Percentiles rank a stretch among this genome's conserved stretches.
These are phyloP conservation scores for Tautogolabrus adspersus DNA, from an alignment of 2,113 vertebrate genomes.

Conservation along the genomic window DNA sequence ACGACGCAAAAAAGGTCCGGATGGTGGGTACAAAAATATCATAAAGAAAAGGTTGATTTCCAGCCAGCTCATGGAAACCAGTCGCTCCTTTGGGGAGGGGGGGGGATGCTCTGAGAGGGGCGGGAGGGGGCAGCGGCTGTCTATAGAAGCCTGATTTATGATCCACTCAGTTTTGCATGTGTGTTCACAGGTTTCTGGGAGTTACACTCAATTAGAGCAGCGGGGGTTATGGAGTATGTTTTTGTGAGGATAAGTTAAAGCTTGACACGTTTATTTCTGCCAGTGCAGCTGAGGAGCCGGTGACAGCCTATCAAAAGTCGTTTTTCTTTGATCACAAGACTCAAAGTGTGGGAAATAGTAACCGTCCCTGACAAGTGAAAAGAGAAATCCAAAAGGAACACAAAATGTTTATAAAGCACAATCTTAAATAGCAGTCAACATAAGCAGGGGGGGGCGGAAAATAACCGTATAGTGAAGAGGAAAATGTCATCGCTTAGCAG, in stretches of 20 bases:
- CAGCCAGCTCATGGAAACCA: slow-evolving; percentile 65
- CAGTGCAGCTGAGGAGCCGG: slow-evolving; percentile 72
- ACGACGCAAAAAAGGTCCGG: slow-evolving; percentile 4
- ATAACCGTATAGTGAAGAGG: slow-evolving; percentile 43
- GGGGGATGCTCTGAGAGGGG: slow-evolving; percentile 35
- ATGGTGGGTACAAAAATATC: slow-evolving; percentile 50
- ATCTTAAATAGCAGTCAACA: slow-evolving; percentile 66
- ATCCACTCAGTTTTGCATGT: slow-evolving; percentile 70
- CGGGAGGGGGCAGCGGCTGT: slow-evolving; percentile 47
- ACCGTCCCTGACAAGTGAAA: slow-evolving; percentile 76
- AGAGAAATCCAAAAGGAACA: slow-evolving; percentile 65
- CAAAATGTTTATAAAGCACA: slow-evolving; percentile 76
- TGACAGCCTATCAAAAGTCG: slow-evolving; percentile 81
- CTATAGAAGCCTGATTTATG: slow-evolving; percentile 73
- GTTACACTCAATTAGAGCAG: slow-evolving; percentile 81
- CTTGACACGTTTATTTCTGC: slow-evolving; percentile 79
- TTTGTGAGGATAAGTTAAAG: slow-evolving; percentile 78
- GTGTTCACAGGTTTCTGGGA: slow-evolving; percentile 77
- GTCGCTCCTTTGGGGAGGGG: slow-evolving; percentile 41
- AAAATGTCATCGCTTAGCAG: slow-evolving; percentile 66
- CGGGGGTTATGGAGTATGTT: slow-evolving; percentile 69
- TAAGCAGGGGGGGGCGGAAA: slow-evolving; percentile 16
- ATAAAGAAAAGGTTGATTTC: slow-evolving; percentile 58
- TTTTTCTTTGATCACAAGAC: slow-evolving; percentile 80
- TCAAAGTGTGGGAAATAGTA: slow-evolving; percentile 77